Evolutionary conservation across 2,113 vertebrate species (phyloP), one percentile per base, ranked within the genome.

Genomic region (Hipposideros armiger): DNA sequence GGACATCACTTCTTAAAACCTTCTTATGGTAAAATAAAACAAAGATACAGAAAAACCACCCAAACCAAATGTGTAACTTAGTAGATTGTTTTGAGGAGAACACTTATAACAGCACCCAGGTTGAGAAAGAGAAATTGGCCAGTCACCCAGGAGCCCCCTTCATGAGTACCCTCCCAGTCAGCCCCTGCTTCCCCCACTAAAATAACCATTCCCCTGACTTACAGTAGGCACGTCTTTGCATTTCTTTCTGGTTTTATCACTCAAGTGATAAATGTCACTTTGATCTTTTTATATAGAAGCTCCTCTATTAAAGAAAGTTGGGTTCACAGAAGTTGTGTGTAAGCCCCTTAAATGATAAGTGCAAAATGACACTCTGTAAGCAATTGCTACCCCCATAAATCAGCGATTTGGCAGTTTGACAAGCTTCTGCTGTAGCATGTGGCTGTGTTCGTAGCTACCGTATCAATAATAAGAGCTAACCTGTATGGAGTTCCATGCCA

Each of bases 11-110:
- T 70, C 58, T 70, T 45, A 64, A 91, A 60, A 87, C 8, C 24
- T 26, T 77, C 60, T 88, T 81, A 74, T 52, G 89, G 19, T 92
- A 83, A 96, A 91, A 64, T 72, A 70, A 92, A 94, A 64, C 86
- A 62, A 76, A 87, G 62, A n/a, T 77, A 32, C 15, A 72, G 72
- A 91, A 85, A 80, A 82, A 36, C 30, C 50, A 78, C 69, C 42
- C 76, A 60, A 90, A 87, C 85, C 83, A 88, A 70, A 64, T 11
- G 19, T 72, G 32, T 82, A 32, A 30, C 56, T 77, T 74, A 54
- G 50, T 47, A 30, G 90, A 87, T 30, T 94, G 26, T 90, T 87
- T 16, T 0, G 45, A 70, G 26, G 26, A 62, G 40, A 83, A 60
- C 19, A 40, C 20, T 58, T 56, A 16, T 24, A 45, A 52, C 5